A percentile compares a stretch with the other conserved stretches of the same genome.
These are phyloP conservation scores for Cinara cedri DNA, from an alignment of 2,888 invertebrate species.

Conservation along the genomic window DNA sequence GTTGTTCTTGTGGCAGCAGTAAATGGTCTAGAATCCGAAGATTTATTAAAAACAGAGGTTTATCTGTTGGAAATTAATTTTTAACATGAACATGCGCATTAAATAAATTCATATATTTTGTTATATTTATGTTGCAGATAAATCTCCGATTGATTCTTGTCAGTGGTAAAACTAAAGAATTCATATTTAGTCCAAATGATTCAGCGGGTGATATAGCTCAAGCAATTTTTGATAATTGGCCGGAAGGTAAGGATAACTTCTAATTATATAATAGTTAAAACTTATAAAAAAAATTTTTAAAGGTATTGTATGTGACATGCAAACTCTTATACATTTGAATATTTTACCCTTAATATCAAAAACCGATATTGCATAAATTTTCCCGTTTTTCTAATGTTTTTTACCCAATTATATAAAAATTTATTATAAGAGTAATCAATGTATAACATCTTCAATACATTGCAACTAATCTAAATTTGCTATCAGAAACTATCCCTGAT, in stretches of 20 bases:
- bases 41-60: constrained; percentile 46
- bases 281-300: too few species aligned
- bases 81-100: neutral
- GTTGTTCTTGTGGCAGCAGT: constrained; percentile 32
- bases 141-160: constrained; percentile 97
- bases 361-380: too few species aligned
- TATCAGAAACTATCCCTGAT: too few species aligned
- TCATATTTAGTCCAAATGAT: constrained; percentile 94
- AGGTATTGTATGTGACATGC: too few species aligned
- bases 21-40: constrained; percentile 35
- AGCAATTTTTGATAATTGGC: constrained; percentile 99
- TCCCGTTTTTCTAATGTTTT: too few species aligned
- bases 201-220: constrained; percentile 99
- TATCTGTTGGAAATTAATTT: neutral
- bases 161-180: constrained; percentile 99
- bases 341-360: too few species aligned
- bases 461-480: too few species aligned
- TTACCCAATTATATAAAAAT: too few species aligned
- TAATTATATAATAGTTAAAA: neutral
- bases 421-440: too few species aligned
- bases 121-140: constrained; percentile 75
- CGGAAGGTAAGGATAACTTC: constrained; percentile 76
- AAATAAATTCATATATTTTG: neutral
- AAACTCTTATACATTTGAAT: too few species aligned
- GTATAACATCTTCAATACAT: too few species aligned